A percentile compares a stretch with the other conserved stretches of the same genome.
Conservation (phyloP, 2,888 invertebrate genomes). For the Desoria tigrina region DNA sequence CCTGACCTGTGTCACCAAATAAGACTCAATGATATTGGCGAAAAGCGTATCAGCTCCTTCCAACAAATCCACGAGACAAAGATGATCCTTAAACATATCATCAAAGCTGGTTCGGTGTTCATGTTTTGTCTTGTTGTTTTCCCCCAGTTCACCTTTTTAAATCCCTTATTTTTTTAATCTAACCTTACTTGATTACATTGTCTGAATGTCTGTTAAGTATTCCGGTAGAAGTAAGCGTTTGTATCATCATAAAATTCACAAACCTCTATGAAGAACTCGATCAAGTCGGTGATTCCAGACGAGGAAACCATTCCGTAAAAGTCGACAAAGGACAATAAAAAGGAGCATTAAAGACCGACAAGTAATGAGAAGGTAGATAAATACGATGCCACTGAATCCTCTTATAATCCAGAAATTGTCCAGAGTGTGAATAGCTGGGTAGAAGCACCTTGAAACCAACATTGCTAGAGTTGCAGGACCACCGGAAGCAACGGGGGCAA, state of each 20-base stretch:
- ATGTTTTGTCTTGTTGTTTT: too few species aligned
- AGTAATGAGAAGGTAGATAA: slow-evolving; percentile 30
- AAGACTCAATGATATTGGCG: slow-evolving; percentile 36
- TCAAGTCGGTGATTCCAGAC: slow-evolving; percentile 41
- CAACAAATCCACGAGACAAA: slow-evolving; percentile 36
- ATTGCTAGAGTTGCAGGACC: slow-evolving; percentile 23
- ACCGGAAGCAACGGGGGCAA: slow-evolving; percentile 32
- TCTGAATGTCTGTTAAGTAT: not conserved
- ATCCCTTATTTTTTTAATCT: too few species aligned
- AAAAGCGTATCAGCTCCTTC: slow-evolving; percentile 37
- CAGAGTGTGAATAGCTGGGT: slow-evolving; percentile 16
- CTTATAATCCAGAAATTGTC: slow-evolving; percentile 17
- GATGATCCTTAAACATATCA: slow-evolving; percentile 41
- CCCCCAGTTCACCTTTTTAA: too few species aligned
- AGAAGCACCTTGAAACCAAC: slow-evolving; percentile 22
- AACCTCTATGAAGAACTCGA: slow-evolving; percentile 25
- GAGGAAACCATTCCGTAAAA: slow-evolving; percentile 28
- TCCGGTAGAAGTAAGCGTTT: not conserved
- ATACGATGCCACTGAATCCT: not conserved
- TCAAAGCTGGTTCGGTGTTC: slow-evolving; percentile 36
- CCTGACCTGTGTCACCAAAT: slow-evolving; percentile 34
- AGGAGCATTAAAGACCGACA: slow-evolving; percentile 35
- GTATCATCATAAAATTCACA: too few species aligned
- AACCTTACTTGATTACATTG: not conserved
- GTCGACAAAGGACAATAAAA: slow-evolving; percentile 27